Percentiles rank a stretch among this genome's conserved stretches.
Conservation (phyloP, 2,113 vertebrate genomes). For the Silurus asotus region DNA sequence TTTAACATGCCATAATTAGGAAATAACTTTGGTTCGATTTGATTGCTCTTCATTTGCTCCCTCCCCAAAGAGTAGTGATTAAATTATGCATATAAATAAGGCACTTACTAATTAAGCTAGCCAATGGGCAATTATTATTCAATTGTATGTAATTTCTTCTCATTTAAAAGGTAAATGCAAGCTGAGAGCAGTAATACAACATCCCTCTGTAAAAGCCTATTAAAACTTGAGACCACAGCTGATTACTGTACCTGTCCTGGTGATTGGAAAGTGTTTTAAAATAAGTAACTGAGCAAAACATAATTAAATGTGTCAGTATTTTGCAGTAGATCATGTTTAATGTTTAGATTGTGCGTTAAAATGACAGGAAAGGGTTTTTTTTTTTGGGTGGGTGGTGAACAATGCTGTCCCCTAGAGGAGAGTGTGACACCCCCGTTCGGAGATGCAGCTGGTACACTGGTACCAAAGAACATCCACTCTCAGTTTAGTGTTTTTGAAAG, state of each 20-base stretch:
- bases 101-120: conserved; percentile 94
- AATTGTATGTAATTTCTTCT: conserved; percentile 53
- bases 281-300: neutral
- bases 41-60: conserved; percentile 84
- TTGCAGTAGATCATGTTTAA: neutral
- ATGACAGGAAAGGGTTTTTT: conserved; percentile 2
- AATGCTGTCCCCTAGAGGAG: conserved; percentile 79
- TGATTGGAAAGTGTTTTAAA: neutral
- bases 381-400: conserved; percentile 70
- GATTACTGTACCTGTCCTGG: conserved; percentile 14
- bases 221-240: conserved; percentile 19
- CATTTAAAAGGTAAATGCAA: conserved; percentile 55
- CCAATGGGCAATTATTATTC: conserved; percentile 90
- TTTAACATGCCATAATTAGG: conserved; percentile 59
- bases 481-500: neutral
- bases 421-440: conserved; percentile 52
- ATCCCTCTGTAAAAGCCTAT: conserved; percentile 62
- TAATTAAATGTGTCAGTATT: neutral
- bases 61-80: conserved; percentile 91
- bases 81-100: conserved; percentile 96
- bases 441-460: conserved; percentile 4
- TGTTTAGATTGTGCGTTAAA: neutral
- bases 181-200: conserved; percentile 65
- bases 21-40: conserved; percentile 77
- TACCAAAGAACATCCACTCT: neutral